Base-by-base conservation (phyloP, 2,797 vertebrate species). In the Macrochelys suwanniensis region DNA sequence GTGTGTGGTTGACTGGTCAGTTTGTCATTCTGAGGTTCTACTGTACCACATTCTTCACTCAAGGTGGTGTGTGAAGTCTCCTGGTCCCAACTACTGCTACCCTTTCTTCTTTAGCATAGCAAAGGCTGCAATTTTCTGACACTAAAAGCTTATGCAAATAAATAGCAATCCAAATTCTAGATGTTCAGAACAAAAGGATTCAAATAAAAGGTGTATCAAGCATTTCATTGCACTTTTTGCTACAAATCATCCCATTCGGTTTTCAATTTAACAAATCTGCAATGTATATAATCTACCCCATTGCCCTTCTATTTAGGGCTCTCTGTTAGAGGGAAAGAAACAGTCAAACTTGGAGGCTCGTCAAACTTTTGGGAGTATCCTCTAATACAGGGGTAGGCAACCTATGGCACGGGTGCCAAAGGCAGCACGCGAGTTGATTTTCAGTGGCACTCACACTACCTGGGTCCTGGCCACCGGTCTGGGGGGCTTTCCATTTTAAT, bases 81-180 rank as follows among this genome's bases (percentile, higher is more conserved):
- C 42, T 2, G 3, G 6, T 11, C 12, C 19, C 81, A 53, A 74
- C 17, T 76, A 5, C 51, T 2, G 2, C 59, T 31, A 61, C 77
- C 82, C 50, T 11, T 1, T 83, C 84, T 28, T 80, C 82, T 85
- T 45, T 25, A 4, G 92, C 80, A 2, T 86, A 50, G 84, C 53
- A 7, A 84, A 84, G 80, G 6, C 19, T 11, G 0, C 28, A 1
- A 0, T 0, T 50, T 89, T 53, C 0, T 2, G 87, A 49, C 25
- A 47, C 25, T 49, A 49, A 77, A 77, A 7, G 74, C 16, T 26
- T 83, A 78, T 31, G 1, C 0, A 78, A 82, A 77, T 51, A 77
- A 80, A 94, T 82, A 79, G 84, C 33, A 65, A 1, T 78, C 25
- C 91, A 80, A 85, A 37, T 2, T 17, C 25, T 5, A 84, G 81